Conservation (phyloP, 53 echinoderm and acorn worm genomes). For the Astropecten irregularis region DNA sequence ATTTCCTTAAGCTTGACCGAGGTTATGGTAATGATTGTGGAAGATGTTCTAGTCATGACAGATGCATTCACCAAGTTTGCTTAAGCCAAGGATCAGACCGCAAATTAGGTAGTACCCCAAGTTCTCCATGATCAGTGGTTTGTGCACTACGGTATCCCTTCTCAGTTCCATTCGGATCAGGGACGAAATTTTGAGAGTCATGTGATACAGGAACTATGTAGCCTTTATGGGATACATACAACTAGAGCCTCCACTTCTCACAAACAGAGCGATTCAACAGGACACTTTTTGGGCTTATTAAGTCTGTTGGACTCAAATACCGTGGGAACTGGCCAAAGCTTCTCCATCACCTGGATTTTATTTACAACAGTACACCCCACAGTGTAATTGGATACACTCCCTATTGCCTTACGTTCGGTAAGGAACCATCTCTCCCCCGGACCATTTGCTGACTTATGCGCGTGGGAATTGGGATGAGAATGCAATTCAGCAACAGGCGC, state of each 20-base stretch:
- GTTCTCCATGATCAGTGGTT: slow-evolving; percentile 72
- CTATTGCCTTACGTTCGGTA: slow-evolving; percentile 26
- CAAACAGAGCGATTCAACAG: slow-evolving; percentile 55
- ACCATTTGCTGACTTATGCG: slow-evolving; percentile 27
- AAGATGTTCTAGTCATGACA: slow-evolving; percentile 67
- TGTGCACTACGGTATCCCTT: slow-evolving; percentile 70
- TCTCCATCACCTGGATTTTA: slow-evolving; percentile 34
- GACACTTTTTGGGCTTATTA: slow-evolving; percentile 36
- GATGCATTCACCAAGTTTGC: slow-evolving; percentile 76
- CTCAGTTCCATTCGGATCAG: slow-evolving; percentile 74
- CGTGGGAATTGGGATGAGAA: slow-evolving; percentile 24
- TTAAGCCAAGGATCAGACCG: slow-evolving; percentile 67
- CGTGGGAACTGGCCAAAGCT: slow-evolving; percentile 41
- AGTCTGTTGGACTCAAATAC: slow-evolving; percentile 6
- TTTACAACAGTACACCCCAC: slow-evolving; percentile 65
- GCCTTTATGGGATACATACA: slow-evolving; percentile 38
- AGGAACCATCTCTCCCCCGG: slow-evolving; percentile 26
- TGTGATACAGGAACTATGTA: slow-evolving; percentile 46
- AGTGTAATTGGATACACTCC: slow-evolving; percentile 27
- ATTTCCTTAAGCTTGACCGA: slow-evolving; percentile 58
- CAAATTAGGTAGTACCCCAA: slow-evolving; percentile 64
- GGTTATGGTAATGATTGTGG: slow-evolving; percentile 19
- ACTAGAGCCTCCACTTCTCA: slow-evolving; percentile 53
- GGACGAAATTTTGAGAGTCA: slow-evolving; percentile 75
- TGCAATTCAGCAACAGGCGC: slow-evolving; percentile 8